These are phyloP conservation scores for Tragelaphus imberbis DNA, from an alignment of 2,113 vertebrate species.

Conservation along the genomic window DNA sequence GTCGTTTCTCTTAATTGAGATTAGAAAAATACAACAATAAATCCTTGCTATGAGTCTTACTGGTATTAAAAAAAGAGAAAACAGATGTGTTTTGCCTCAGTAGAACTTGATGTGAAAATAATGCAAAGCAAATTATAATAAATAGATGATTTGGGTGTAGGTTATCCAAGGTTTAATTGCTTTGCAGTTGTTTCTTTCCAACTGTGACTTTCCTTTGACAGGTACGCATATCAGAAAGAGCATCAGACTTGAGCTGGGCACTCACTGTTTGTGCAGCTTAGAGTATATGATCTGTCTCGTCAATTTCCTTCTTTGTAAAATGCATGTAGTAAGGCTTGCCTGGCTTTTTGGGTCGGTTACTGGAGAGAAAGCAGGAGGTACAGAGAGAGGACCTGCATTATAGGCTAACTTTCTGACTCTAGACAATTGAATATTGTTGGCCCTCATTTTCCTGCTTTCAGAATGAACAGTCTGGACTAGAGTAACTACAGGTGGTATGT, in stretches of 20 bases:
- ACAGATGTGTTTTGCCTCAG: neutral
- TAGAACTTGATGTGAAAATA: constrained; percentile 13
- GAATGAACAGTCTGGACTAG: neutral
- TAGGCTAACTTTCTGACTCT: neutral
- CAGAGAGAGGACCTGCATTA: neutral
- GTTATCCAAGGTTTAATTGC: neutral
- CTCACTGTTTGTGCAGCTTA: neutral
- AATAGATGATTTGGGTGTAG: neutral
- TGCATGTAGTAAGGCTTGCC: neutral
- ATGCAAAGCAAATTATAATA: neutral
- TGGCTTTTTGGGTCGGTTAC: neutral
- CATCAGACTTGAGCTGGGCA: neutral
- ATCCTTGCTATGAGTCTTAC: neutral
- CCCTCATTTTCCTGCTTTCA: neutral
- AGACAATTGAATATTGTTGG: neutral
- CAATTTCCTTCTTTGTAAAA: neutral
- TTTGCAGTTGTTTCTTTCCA: neutral
- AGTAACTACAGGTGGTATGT: neutral
- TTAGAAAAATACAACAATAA: neutral
- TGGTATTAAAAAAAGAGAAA: neutral
- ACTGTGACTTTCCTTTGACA: neutral
- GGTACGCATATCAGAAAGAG: neutral
- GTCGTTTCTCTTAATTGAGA: constrained; percentile 1
- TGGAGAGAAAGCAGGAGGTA: neutral
- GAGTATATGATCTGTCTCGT: neutral